Evolutionary conservation across 2,797 vertebrate genomes (phyloP), one percentile per base, ranked within the genome.

Genomic region (Onychomys torridus): DNA sequence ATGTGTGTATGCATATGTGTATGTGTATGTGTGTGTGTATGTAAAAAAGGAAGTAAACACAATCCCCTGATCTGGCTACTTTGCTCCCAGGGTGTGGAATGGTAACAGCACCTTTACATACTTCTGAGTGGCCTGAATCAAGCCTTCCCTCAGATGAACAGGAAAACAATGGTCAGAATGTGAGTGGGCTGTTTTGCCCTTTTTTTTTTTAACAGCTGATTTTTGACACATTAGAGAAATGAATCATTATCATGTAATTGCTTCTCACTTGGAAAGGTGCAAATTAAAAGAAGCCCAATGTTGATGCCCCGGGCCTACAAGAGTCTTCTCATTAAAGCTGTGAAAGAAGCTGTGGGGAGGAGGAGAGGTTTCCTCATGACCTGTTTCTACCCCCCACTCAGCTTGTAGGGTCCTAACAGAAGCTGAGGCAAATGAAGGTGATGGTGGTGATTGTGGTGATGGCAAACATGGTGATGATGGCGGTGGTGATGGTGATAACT

Each of bases 131-230:
- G 14, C 49, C 67, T 13, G 49, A 71, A 21, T 27, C 27, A 19
- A 52, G 32, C 67, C n/a, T 88, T 40, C 52, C 52, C n/a, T 88
- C 67, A 73, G 67, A 21, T 9, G n/a, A 73, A 73, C 5, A 57
- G 52, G 32, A 71, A 73, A 29, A 40, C 25, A 29, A 57, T 40
- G n/a, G 67, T 73, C 85, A 73, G 49, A 73, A 73, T 37, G 12
- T 29, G 67, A 88, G n/a, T 73, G 85, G 34, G n/a, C 69, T 57
- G 25, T 57, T 87, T 29, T 73, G 5, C 9, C 49, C 25, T 25
- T 32, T 87, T 88, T 88, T 87, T 32, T 87, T 88, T 88, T 88
- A 73, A 77, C 77, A 71, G 61, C 67, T 79, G 85, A 69, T 46
- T 88, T 96, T 55, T 63, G 78, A 91, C 49, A 59, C 69, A 63